phyloP scores from a whole-genome alignment of 2,113 vertebrate species.

The Sphyrna mokarran region DNA sequence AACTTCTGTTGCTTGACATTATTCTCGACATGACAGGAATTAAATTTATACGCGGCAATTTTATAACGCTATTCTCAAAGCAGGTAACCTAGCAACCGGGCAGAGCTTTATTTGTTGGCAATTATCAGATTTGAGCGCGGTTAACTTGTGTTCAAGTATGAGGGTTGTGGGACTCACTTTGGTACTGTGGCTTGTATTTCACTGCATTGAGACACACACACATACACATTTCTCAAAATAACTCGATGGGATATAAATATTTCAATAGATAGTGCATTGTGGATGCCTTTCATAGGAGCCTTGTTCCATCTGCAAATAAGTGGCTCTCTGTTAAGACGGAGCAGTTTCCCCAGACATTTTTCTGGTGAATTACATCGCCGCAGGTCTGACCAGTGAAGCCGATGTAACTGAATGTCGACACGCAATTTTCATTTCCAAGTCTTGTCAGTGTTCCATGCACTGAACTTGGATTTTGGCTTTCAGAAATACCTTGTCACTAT shows the following conservation, averaged over 20 bases:
- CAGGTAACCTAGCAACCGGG: constrained; percentile 7
- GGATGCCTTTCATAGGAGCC: neutral
- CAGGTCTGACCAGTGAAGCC: neutral
- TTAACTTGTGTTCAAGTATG: constrained; percentile 12
- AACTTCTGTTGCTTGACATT: neutral
- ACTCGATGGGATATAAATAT: constrained; percentile 19
- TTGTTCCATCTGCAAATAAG: neutral
- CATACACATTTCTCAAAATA: neutral
- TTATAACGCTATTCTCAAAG: neutral
- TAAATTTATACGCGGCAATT: neutral
- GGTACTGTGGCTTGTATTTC: neutral
- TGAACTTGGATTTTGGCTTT: neutral
- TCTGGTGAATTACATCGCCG: neutral
- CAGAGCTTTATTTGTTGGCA: neutral
- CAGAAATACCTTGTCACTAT: neutral
- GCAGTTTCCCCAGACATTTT: neutral
- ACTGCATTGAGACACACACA: neutral
- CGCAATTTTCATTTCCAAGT: neutral
- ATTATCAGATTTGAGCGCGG: neutral
- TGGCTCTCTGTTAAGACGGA: neutral
- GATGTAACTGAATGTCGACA: neutral
- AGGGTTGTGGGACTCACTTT: neutral
- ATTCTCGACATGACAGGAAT: neutral
- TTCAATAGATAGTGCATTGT: neutral
- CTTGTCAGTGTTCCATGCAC: neutral